A percentile compares a stretch with the other conserved stretches of the same genome.
phyloP scores from a whole-genome alignment of 2,797 vertebrate species.

The Danionella dracula region DNA sequence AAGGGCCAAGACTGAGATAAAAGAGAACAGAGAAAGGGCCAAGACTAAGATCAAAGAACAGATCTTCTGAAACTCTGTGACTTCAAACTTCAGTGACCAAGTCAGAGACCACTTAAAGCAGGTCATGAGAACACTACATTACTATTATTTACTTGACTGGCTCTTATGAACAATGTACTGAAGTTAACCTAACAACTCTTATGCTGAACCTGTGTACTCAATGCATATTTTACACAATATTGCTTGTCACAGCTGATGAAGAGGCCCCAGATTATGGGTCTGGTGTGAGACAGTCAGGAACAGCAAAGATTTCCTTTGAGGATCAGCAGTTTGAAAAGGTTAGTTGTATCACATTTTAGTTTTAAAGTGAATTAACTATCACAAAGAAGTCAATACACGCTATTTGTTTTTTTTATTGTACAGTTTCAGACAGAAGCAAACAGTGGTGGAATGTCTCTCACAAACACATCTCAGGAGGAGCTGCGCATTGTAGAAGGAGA shows the following conservation, averaged over 20 bases:
- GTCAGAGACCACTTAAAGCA: no score
- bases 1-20: no score
- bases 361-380: background rate
- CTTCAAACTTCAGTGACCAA: no score
- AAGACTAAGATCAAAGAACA: no score
- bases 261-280: constrained; percentile 96
- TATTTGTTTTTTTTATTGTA: constrained; percentile 1
- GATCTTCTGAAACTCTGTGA: no score
- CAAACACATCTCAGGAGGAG: constrained; percentile 92
- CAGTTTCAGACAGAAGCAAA: constrained; percentile 92
- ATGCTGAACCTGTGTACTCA: no score
- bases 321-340: constrained; percentile 98
- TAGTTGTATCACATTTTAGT: background rate
- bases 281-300: constrained; percentile 91
- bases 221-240: background rate
- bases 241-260: constrained; percentile 79
- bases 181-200: no score
- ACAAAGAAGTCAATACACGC: background rate
- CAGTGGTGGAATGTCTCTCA: constrained; percentile 75
- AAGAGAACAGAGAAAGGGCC: no score
- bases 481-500: constrained; percentile 93
- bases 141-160: no score
- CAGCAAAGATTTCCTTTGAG: constrained; percentile 92
- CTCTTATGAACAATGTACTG: no score
- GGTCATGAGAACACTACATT: no score